Percentiles rank a stretch among this genome's conserved stretches.
These are phyloP conservation scores for Crotalus horridus DNA, from an alignment of 2,113 vertebrate genomes.

Conservation along the genomic window DNA sequence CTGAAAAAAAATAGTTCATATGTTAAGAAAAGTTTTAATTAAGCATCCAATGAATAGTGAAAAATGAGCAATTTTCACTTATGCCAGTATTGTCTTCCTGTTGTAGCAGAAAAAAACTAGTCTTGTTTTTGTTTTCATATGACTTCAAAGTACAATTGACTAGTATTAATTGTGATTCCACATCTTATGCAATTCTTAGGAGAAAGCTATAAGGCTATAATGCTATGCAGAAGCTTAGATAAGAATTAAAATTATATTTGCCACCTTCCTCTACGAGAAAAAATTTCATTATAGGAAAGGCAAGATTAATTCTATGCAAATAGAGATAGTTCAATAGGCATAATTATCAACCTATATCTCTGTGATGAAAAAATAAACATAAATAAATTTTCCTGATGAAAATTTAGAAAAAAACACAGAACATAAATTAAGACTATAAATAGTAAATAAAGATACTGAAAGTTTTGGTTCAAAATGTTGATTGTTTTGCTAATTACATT, in stretches of 20 bases:
- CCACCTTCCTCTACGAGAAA: not conserved
- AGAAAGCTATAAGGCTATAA: not conserved
- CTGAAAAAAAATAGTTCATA: not conserved
- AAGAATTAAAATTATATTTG: not conserved
- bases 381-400: not conserved
- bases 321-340: not conserved
- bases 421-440: not conserved
- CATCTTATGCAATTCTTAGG: not conserved
- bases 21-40: not conserved
- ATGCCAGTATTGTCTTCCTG: not conserved
- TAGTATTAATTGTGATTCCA: not conserved
- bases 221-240: not conserved
- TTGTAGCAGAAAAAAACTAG: not conserved
- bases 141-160: not conserved
- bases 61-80: not conserved
- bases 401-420: not conserved
- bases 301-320: not conserved
- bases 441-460: not conserved
- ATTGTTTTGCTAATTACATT: not conserved
- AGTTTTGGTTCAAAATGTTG: not conserved
- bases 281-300: not conserved
- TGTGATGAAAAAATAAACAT: not conserved
- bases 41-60: not conserved
- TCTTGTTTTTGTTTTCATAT: not conserved
- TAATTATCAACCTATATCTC: not conserved